Evolutionary conservation across 1,140 invertebrate species (phyloP).

Genomic region (Eriosoma lanigerum): DNA sequence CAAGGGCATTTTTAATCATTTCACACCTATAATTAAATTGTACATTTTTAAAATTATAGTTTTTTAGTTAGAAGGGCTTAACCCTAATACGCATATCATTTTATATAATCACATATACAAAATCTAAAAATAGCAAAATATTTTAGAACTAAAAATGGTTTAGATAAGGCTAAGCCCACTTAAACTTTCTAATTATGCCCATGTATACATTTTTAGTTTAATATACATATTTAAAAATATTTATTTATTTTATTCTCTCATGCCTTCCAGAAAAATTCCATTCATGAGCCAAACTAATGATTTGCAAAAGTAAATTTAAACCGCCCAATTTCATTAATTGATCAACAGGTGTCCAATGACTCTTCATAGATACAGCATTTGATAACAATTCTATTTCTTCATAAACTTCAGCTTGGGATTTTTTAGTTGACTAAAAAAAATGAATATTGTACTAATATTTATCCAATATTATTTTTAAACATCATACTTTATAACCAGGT

Average conservation of each 20-base stretch:
- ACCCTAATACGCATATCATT: too few relatives aligned
- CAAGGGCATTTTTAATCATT: constrained; percentile 84
- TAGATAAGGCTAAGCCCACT: too few relatives aligned
- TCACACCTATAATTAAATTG: constrained; percentile 67
- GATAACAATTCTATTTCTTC: constrained; percentile 81
- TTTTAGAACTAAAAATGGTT: too few relatives aligned
- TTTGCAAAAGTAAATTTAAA: constrained; percentile 77
- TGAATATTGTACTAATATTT: background rate
- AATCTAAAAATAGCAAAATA: too few relatives aligned
- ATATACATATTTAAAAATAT: background rate
- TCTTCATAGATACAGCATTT: constrained; percentile 73
- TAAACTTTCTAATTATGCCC: too few relatives aligned
- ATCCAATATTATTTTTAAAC: constrained; percentile 16
- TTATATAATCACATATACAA: too few relatives aligned
- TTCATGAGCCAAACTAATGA: constrained; percentile 85
- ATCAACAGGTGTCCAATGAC: constrained; percentile 83
- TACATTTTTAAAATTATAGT: too few relatives aligned
- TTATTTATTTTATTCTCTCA: constrained; percentile 53
- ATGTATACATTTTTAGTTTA: too few relatives aligned
- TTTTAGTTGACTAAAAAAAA: constrained; percentile 67
- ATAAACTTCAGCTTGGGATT: constrained; percentile 73
- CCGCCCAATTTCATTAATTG: constrained; percentile 82
- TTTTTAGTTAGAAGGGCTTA: too few relatives aligned
- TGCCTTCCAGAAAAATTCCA: constrained; percentile 88
- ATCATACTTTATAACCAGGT: constrained; percentile 67